These are phyloP conservation scores for Gisinianus flammeolus DNA, from an alignment of 2,888 invertebrate genomes.

Conservation along the genomic window DNA sequence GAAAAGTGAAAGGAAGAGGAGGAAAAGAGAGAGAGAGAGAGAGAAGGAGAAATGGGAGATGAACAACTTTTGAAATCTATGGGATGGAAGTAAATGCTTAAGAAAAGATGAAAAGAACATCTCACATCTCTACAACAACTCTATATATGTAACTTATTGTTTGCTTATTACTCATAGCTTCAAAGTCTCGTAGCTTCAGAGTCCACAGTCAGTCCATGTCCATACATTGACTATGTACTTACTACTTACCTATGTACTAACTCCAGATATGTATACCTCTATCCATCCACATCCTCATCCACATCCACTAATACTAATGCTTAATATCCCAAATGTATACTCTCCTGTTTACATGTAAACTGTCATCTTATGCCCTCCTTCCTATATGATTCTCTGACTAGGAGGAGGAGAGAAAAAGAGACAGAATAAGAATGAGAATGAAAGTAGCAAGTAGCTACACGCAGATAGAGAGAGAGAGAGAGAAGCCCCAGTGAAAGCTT, in stretches of 20 bases:
- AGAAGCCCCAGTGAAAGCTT: neutral
- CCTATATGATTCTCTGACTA: neutral
- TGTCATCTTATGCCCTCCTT: neutral
- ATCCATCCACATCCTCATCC: neutral
- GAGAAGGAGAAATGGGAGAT: neutral
- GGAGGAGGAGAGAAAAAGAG: neutral
- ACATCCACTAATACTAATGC: no score
- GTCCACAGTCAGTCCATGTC: neutral
- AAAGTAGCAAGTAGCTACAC: neutral
- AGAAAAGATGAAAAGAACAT: slow-evolving; percentile 8
- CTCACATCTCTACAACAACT: neutral
- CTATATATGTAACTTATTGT: neutral
- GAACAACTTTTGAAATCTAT: slow-evolving; percentile 17
- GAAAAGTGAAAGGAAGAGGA: no score
- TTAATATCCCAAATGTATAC: neutral
- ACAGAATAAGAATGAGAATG: neutral
- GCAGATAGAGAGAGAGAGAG: neutral
- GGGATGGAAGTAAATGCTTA: slow-evolving; percentile 28
- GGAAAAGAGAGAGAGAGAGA: neutral
- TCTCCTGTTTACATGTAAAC: neutral
- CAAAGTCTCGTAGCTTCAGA: no score
- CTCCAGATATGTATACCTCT: neutral
- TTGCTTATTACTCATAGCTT: neutral
- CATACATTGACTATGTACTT: neutral
- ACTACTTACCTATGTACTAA: neutral